These are phyloP conservation scores for Cryptoblepharus egeriae DNA, from an alignment of 2,797 vertebrate genomes.

Conservation along the genomic window DNA sequence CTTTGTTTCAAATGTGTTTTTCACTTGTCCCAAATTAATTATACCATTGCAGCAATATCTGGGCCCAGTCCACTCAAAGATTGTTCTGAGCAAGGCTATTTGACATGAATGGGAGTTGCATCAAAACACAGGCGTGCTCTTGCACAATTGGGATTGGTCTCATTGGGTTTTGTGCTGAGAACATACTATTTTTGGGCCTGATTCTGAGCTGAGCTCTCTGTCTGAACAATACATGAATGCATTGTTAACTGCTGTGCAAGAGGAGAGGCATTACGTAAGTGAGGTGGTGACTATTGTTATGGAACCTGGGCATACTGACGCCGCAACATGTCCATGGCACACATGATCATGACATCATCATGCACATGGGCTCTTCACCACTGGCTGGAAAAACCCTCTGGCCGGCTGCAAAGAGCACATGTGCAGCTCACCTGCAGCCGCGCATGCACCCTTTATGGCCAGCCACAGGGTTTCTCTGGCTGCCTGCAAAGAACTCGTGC, in stretches of 20 bases:
- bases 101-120: not conserved
- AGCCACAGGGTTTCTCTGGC: no score
- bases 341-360: no score
- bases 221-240: no score
- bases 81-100: no score
- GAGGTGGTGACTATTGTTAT: slow-evolving; percentile 73
- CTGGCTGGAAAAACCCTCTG: no score
- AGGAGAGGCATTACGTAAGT: slow-evolving; percentile 58
- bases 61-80: not conserved
- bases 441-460: no score
- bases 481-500: no score
- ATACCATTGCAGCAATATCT: not conserved
- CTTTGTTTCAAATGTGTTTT: not conserved
- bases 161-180: not conserved
- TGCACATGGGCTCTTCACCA: no score
- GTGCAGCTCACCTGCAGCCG: no score
- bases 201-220: not conserved
- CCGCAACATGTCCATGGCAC: no score
- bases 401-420: no score
- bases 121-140: not conserved
- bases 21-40: not conserved
- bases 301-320: no score
- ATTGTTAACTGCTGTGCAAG: not conserved
- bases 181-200: not conserved
- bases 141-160: not conserved